Evolutionary conservation across 1,140 invertebrate species (phyloP).

Genomic region (Bacillus rossius): DNA sequence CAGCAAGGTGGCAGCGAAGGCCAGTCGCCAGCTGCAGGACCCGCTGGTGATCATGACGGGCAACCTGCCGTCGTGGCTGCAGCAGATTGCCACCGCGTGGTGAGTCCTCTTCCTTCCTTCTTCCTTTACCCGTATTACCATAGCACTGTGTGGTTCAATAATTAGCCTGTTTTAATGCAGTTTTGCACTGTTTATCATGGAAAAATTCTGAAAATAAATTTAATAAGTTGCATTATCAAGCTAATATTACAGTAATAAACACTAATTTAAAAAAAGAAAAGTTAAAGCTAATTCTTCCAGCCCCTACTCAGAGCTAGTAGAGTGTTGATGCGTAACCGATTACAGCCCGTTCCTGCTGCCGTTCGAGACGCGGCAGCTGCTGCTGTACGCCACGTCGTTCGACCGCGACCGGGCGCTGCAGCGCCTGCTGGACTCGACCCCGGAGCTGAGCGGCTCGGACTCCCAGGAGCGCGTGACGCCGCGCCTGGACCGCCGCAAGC

Average conservation of each 20-base stretch:
- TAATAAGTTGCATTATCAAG: too few species aligned
- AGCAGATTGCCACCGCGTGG: conserved; percentile 89
- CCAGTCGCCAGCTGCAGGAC: conserved; percentile 93
- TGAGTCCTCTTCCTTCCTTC: conserved; percentile 45
- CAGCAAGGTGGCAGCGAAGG: conserved; percentile 88
- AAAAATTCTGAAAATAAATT: too few species aligned
- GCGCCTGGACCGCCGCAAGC: conserved; percentile 84
- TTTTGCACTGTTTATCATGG: too few species aligned
- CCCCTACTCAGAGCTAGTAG: too few species aligned
- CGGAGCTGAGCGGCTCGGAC: conserved; percentile 63
- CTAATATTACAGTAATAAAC: too few species aligned
- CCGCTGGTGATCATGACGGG: conserved; percentile 97
- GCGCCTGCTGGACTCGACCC: conserved; percentile 82
- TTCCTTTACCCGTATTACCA: too few species aligned
- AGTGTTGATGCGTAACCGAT: too few species aligned
- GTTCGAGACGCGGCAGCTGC: conserved; percentile 91
- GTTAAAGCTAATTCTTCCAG: too few species aligned
- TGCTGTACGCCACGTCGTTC: conserved; percentile 95
- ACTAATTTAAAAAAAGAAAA: too few species aligned
- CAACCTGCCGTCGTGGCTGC: conserved; percentile 91
- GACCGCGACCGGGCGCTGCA: conserved; percentile 93
- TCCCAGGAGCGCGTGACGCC: conserved; percentile 87
- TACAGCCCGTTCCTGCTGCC: conserved; percentile 89
- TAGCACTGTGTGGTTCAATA: too few species aligned
- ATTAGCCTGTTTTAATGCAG: too few species aligned